These are phyloP conservation scores for Carlito syrichta DNA, from an alignment of 2,113 vertebrate species.

Conservation along the genomic window DNA sequence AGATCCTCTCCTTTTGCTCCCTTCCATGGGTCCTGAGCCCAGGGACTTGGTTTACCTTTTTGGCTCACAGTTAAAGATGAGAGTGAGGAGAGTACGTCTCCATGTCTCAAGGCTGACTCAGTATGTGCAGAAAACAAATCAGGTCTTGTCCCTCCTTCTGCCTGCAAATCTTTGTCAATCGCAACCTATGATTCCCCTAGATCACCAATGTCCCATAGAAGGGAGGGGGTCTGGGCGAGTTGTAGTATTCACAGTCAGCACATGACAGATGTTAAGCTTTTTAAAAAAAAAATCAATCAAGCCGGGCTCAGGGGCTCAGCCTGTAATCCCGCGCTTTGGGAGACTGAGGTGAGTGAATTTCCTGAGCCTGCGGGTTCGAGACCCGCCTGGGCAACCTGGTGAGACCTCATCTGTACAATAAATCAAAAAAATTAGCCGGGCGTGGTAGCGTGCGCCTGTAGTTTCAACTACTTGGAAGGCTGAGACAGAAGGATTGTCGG, in stretches of 20 bases:
- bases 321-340: no score
- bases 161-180: background rate
- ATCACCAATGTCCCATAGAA: background rate
- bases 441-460: no score
- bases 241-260: background rate
- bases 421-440: no score
- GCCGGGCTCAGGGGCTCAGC: no score
- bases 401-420: no score
- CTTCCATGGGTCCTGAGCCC: background rate
- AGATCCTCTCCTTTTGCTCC: constrained; percentile 33
- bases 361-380: no score
- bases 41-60: background rate
- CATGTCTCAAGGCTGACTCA: background rate
- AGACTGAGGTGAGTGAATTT: no score
- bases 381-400: no score
- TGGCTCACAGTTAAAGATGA: background rate
- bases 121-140: background rate
- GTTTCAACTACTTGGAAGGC: no score
- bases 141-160: background rate
- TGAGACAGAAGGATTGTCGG: no score
- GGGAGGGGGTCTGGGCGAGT: background rate
- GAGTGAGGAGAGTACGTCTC: background rate
- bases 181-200: background rate
- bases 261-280: background rate
- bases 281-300: no score